Conservation (phyloP, 1,140 invertebrate genomes). For the Geopemphigus sp. region DNA sequence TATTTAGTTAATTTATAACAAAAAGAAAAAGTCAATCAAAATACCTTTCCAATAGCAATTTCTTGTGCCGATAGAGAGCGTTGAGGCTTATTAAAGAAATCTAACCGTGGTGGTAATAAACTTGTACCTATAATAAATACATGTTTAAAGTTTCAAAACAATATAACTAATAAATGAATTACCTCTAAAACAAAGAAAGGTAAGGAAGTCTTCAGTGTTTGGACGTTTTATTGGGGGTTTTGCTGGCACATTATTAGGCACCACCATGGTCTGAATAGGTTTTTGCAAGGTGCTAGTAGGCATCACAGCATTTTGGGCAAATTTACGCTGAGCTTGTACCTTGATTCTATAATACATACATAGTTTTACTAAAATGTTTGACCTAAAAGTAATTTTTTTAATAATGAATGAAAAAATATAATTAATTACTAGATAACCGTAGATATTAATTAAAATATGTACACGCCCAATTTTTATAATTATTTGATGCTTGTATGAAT, state of each 20-base stretch:
- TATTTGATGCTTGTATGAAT: too few relatives aligned
- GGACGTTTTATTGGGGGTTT: conserved; percentile 56
- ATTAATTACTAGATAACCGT: background rate
- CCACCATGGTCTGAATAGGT: conserved; percentile 56
- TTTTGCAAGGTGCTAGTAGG: conserved; percentile 62
- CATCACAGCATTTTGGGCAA: conserved; percentile 71
- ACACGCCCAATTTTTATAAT: background rate
- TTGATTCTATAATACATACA: conserved; percentile 61
- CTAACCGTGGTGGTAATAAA: conserved; percentile 69
- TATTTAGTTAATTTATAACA: background rate
- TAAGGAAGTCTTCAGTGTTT: conserved; percentile 87
- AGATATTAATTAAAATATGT: background rate
- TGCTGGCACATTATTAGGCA: conserved; percentile 50
- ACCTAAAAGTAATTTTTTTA: background rate
- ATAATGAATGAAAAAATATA: background rate
- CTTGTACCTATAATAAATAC: conserved; percentile 61
- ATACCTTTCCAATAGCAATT: conserved; percentile 37
- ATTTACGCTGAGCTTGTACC: conserved; percentile 86
- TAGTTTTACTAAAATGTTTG: background rate
- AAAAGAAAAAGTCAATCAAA: background rate
- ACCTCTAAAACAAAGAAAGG: conserved; percentile 85
- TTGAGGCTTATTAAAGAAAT: conserved; percentile 66
- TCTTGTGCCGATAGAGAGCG: conserved; percentile 33
- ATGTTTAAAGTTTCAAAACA: conserved; percentile 34
- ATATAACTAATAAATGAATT: conserved; percentile 52